Evolutionary conservation across 2,797 vertebrate genomes (phyloP).

Genomic region (Halcyon leucocephala): DNA sequence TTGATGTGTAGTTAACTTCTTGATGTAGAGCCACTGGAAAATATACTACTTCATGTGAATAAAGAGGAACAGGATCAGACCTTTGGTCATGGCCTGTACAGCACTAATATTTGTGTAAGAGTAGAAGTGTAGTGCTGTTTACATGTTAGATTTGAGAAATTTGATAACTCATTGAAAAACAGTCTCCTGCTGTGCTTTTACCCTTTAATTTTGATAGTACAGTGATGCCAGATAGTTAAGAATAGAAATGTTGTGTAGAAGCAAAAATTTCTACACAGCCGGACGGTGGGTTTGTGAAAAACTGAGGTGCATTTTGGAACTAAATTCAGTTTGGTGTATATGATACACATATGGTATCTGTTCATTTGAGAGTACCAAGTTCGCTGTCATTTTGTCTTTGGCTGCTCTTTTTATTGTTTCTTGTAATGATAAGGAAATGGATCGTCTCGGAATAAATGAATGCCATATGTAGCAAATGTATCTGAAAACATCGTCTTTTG

Average conservation of each 20-base stretch:
- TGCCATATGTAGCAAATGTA: neutral
- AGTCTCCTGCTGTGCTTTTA: neutral
- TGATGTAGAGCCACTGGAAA: neutral
- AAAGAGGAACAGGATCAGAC: neutral
- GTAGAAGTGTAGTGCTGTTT: neutral
- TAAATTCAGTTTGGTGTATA: neutral
- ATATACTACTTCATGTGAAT: neutral
- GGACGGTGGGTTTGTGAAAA: neutral
- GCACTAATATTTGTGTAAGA: neutral
- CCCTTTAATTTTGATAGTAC: neutral
- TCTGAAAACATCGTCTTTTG: neutral
- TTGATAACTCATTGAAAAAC: neutral
- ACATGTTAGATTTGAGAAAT: neutral
- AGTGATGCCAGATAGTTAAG: neutral
- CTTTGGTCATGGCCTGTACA: accelerated
- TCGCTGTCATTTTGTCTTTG: slow-evolving; percentile 14
- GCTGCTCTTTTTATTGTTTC: slow-evolving; percentile 41
- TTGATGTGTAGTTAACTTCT: neutral
- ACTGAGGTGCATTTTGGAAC: neutral
- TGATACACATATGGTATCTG: neutral
- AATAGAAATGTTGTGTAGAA: neutral
- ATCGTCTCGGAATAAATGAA: neutral
- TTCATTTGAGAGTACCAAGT: neutral
- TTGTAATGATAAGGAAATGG: slow-evolving; percentile 51
- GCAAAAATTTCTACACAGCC: neutral